Evolutionary conservation across 2,797 vertebrate species (phyloP), one percentile per base, ranked within the genome.

Genomic region (Sebastiscus tertius): DNA sequence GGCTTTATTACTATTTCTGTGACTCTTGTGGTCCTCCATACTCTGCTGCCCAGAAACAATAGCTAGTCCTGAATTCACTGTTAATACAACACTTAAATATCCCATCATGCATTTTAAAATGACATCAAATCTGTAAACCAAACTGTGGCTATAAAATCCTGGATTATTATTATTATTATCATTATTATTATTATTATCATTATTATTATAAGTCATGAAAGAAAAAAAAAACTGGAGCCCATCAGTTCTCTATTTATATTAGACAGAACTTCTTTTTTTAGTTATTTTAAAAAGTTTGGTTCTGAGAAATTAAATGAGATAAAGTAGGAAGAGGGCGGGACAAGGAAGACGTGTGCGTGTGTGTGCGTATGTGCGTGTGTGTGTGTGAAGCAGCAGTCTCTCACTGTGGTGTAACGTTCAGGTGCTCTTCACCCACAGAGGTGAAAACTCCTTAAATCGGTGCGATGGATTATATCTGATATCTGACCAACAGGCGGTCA

Each of bases 241-340:
- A 39, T 0, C 39, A 42, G 46, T 49, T 49, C 46, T n/a, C 5
- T 8, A 1, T 72, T 56, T 22, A 13, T 52, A 49, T 39, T 8
- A 27, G 7, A 54, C 1, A 6, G 2, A 20, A 33, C 2, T 54
- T 16, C 2, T 55, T 58, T 11, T 36, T 9, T 39, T 39, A 14
- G 16, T 29, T 18, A 24, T 27, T 29, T 18, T 16, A n/a, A 64
- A 56, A 24, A 27, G 4, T 59, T 73, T 58, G 46, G 0, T 49
- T 74, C 8, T 60, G n/a, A 64, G 27, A 73, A 78, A 24, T 13
- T 7, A 75, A 52, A 26, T 2, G 34, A 85, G 10, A 33, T 22
- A 20, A 66, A 73, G 70, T 27, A 16, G 79, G 76, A 88, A 83
- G 84, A 67, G 87, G 89, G 90, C 77, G 87, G 87, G 54, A 65